Conservation (phyloP, 2,888 invertebrate species). For the Conops quadrifasciatus region DNA sequence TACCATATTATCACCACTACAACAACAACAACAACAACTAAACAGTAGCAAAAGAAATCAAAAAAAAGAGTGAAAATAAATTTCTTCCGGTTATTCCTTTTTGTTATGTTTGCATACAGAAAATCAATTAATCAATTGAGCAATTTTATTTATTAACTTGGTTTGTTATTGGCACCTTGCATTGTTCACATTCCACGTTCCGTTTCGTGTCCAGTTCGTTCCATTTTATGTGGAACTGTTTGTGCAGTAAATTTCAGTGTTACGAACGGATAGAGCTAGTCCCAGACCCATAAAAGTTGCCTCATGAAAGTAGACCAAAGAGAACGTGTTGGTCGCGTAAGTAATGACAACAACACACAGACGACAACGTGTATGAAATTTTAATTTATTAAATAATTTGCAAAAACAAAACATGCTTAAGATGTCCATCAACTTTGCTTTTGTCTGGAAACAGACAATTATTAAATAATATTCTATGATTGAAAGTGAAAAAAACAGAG, state of each 20-base stretch:
- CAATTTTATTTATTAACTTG: slow-evolving; percentile 12
- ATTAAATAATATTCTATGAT: no score
- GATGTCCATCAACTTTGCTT: no score
- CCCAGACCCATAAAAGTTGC: not conserved
- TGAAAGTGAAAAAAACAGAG: no score
- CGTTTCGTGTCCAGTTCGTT: not conserved
- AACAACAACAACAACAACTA: slow-evolving; percentile 8
- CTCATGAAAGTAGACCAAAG: no score
- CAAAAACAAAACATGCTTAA: no score
- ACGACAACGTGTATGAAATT: slow-evolving; percentile 7
- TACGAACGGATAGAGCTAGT: not conserved
- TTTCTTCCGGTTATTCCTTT: slow-evolving; percentile 33
- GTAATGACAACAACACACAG: no score
- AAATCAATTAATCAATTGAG: slow-evolving; percentile 34
- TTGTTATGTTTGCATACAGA: not conserved
- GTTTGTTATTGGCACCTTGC: not conserved
- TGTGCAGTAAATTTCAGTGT: no score
- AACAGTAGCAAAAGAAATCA: not conserved
- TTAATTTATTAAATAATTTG: slow-evolving; percentile 14
- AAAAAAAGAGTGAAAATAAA: slow-evolving; percentile 25
- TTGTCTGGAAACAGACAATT: no score
- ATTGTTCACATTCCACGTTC: not conserved
- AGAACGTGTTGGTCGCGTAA: not conserved
- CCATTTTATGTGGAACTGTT: no score
- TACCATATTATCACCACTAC: not conserved